Evolutionary conservation across 1,140 invertebrate genomes (phyloP).

Genomic region (Drosophila subobscura): DNA sequence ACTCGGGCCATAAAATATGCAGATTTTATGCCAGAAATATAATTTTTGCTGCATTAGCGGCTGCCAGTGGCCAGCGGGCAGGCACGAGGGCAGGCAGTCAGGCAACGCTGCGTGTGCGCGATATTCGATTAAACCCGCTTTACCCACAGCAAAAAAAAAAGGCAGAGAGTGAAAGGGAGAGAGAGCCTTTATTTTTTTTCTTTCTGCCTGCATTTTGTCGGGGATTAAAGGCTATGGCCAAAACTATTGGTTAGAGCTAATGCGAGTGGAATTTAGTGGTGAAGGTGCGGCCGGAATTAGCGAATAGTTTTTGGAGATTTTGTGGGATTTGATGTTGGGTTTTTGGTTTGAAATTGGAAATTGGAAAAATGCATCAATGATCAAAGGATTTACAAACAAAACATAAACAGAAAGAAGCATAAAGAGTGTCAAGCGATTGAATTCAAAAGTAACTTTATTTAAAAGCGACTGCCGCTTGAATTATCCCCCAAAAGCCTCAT

Average conservation of each 20-base stretch:
- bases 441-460: too few relatives aligned
- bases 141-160: background rate
- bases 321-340: background rate
- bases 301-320: constrained; percentile 30
- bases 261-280: constrained; percentile 5
- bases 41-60: constrained; percentile 69
- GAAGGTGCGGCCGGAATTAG: constrained; percentile 13
- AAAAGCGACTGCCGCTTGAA: too few relatives aligned
- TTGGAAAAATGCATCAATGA: too few relatives aligned
- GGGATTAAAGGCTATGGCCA: constrained; percentile 15
- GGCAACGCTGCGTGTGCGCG: constrained; percentile 61
- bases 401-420: too few relatives aligned
- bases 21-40: constrained; percentile 63
- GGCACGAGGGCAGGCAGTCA: background rate
- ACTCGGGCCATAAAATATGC: constrained; percentile 54
- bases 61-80: constrained; percentile 12
- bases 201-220: constrained; percentile 2
- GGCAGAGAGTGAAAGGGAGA: background rate
- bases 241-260: constrained; percentile 21
- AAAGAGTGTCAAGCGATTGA: too few relatives aligned
- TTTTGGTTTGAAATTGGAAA: too few relatives aligned
- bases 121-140: constrained; percentile 47
- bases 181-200: background rate
- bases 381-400: too few relatives aligned
- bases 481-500: too few relatives aligned